These are phyloP conservation scores for Condylura cristata DNA, from an alignment of 2,113 vertebrate genomes.

Conservation along the genomic window DNA sequence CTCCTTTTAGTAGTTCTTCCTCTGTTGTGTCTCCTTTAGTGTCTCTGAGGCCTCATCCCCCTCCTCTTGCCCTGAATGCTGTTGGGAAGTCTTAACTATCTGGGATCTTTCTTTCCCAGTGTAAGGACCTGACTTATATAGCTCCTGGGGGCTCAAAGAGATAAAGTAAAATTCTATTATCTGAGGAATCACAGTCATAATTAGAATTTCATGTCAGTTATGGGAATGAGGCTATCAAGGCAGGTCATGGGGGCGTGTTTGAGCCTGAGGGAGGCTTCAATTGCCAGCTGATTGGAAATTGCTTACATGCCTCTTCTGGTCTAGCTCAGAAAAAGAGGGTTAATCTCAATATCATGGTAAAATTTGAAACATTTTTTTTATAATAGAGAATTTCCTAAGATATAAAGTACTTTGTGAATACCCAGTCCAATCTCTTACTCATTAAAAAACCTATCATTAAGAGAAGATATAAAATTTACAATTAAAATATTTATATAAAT, in stretches of 20 bases:
- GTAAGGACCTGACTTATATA: not conserved
- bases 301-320: not conserved
- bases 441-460: not conserved
- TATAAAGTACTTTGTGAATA: not conserved
- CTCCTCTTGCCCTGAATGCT: too few relatives aligned
- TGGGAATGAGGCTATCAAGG: not conserved
- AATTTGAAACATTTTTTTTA: not conserved
- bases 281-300: not conserved
- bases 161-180: not conserved
- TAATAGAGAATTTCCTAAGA: not conserved
- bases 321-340: not conserved
- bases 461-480: not conserved
- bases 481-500: not conserved
- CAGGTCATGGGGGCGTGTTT: not conserved
- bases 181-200: not conserved
- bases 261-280: not conserved
- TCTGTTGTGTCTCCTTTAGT: not conserved
- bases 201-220: not conserved
- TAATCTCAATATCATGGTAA: conserved; percentile 11
- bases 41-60: not conserved
- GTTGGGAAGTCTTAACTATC: not conserved
- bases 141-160: not conserved
- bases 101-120: not conserved
- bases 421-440: not conserved
- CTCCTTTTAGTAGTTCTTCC: not conserved